Conservation (phyloP, 2,797 vertebrate genomes). For the Vultur gryphus region DNA sequence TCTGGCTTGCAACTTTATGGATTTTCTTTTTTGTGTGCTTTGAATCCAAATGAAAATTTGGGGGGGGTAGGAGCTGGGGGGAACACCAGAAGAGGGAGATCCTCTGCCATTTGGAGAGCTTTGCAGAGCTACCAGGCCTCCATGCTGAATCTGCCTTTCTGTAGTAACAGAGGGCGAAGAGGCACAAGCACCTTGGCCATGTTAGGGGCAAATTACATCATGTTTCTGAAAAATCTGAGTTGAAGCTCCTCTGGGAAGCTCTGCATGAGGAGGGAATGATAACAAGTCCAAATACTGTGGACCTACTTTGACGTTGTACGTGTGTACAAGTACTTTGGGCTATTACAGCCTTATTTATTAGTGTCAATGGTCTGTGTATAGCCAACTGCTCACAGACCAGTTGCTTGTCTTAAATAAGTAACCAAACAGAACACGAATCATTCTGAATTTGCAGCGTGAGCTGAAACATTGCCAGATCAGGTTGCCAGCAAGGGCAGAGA, state of each 20-base stretch:
- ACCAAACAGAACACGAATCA: not conserved
- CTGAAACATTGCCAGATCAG: not conserved
- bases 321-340: not conserved
- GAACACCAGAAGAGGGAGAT: not conserved
- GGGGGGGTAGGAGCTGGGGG: not conserved
- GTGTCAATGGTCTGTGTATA: not conserved
- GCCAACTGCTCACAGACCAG: not conserved
- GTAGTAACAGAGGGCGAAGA: not conserved
- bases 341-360: not conserved
- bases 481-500: not conserved
- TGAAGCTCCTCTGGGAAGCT: not conserved
- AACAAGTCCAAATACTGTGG: not conserved
- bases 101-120: not conserved
- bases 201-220: not conserved
- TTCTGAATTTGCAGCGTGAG: not conserved
- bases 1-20: not conserved
- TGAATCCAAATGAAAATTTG: not conserved
- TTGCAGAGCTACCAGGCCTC: not conserved
- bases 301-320: not conserved
- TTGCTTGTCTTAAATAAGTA: not conserved
- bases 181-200: not conserved
- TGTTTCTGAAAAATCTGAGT: not conserved
- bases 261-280: not conserved
- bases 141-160: not conserved
- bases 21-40: not conserved